A percentile compares a stretch with the other conserved stretches of the same genome.
Evolutionary conservation across 53 echinoderm and acorn worm genomes (phyloP).

Genomic region (Mesocentrotus franciscanus): DNA sequence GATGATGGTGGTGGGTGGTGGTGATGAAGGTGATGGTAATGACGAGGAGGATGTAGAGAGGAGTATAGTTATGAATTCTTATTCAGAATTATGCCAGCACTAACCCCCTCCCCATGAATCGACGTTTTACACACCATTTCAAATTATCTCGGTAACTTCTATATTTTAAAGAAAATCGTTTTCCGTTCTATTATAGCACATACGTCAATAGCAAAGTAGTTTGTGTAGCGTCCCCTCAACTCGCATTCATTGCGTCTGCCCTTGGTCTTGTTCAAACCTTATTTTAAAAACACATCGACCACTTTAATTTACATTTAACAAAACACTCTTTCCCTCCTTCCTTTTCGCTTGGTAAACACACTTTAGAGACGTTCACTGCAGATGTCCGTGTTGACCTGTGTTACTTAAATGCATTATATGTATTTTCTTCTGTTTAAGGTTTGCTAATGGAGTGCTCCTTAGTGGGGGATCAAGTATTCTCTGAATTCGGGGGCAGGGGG

Average conservation of each 20-base stretch:
- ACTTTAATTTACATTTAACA: not conserved
- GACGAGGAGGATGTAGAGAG: not conserved
- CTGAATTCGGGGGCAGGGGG: no score
- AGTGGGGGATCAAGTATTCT: no score
- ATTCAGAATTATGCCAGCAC: no score
- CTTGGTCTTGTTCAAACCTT: not conserved
- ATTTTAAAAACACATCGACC: not conserved
- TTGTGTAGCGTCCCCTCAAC: not conserved
- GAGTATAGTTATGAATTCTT: no score
- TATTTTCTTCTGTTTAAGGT: not conserved
- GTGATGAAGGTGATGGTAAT: not conserved
- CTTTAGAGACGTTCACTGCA: not conserved
- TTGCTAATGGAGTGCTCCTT: not conserved
- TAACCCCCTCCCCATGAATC: no score
- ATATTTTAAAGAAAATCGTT: no score
- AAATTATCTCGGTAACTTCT: no score
- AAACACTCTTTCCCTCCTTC: not conserved
- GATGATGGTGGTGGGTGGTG: no score
- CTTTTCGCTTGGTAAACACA: not conserved
- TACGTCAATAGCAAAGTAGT: no score
- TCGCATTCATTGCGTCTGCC: not conserved
- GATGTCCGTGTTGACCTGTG: not conserved
- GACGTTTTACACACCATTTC: no score
- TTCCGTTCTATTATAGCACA: no score
- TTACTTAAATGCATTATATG: not conserved